These are phyloP conservation scores for Mustela lutreola DNA, from an alignment of 2,113 vertebrate genomes.

Conservation along the genomic window DNA sequence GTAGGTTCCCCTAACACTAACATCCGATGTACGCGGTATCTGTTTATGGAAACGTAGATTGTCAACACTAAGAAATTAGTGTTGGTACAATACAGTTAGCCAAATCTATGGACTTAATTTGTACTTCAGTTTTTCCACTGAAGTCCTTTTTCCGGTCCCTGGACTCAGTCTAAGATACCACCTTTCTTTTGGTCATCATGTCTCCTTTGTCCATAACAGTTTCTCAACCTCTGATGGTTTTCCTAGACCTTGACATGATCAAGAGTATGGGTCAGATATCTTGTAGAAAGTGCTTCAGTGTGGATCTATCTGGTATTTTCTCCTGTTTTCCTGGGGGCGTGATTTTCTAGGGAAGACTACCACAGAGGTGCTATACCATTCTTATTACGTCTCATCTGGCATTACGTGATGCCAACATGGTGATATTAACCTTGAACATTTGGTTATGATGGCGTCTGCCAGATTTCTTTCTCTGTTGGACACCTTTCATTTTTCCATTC, in stretches of 20 bases:
- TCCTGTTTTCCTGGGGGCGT: background rate
- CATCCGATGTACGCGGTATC: background rate
- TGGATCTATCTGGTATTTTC: background rate
- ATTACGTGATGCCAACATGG: background rate
- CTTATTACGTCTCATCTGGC: background rate
- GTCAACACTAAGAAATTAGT: background rate
- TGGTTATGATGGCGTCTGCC: background rate
- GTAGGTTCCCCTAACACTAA: background rate
- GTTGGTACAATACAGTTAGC: background rate
- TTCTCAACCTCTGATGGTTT: background rate
- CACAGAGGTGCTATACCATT: background rate
- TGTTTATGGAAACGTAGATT: background rate
- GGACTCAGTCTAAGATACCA: background rate
- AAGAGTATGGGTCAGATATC: background rate
- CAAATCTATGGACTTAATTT: background rate
- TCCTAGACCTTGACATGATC: background rate
- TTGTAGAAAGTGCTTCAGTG: background rate
- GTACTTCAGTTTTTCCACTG: background rate
- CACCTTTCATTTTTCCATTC: conserved; percentile 16
- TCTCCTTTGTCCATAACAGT: background rate
- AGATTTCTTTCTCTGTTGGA: background rate
- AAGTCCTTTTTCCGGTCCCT: background rate
- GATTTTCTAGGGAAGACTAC: background rate
- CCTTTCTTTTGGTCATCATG: background rate
- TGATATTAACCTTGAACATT: background rate